A percentile compares a stretch with the other conserved stretches of the same genome.
Conservation (phyloP, 2,113 vertebrate genomes). For the Taurulus bubalis region DNA sequence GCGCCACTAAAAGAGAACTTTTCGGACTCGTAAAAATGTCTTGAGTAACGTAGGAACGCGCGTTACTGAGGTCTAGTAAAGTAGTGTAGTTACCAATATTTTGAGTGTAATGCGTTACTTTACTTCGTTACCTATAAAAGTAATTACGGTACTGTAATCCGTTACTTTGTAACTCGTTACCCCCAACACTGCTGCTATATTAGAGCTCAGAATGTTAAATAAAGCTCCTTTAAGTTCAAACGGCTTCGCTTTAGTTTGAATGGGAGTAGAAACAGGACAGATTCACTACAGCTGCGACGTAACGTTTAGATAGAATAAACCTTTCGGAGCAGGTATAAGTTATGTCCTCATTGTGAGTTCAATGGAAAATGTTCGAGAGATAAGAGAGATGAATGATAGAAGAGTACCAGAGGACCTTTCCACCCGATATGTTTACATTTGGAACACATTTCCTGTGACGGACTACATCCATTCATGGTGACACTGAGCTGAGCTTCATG, state of each 20-base stretch:
- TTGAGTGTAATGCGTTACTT: no score
- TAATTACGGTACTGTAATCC: no score
- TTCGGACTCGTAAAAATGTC: no score
- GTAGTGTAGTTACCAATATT: no score
- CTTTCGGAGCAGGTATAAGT: not conserved
- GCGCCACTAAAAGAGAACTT: no score
- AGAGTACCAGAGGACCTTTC: not conserved
- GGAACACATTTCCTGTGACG: conserved; percentile 8
- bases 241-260: not conserved
- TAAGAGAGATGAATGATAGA: not conserved
- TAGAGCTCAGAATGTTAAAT: not conserved
- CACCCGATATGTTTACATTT: conserved; percentile 14
- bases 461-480: not conserved
- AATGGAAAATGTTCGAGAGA: conserved; percentile 2
- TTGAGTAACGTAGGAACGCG: no score
- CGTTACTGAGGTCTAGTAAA: no score
- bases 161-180: no score
- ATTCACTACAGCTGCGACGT: not conserved
- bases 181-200: not conserved
- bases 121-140: no score
- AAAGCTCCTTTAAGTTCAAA: not conserved
- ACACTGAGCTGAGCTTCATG: not conserved
- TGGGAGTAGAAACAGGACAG: not conserved
- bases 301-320: not conserved
- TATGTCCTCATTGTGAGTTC: not conserved